phyloP scores from a whole-genome alignment of 1,140 invertebrate genomes.

The Temnothorax nylanderi region DNA sequence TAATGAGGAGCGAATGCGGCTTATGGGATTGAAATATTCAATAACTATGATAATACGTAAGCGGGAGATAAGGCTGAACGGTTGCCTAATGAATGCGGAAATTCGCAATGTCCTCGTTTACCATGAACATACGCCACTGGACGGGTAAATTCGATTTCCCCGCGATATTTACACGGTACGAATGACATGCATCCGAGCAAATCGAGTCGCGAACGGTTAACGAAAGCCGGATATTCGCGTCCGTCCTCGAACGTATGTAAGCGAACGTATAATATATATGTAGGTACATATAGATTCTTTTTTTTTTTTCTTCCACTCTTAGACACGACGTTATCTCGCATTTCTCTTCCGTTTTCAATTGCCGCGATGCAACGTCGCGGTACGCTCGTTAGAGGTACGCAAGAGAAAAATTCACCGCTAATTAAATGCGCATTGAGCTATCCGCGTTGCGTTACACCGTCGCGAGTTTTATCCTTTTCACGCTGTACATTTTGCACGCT shows the following conservation, averaged over 20 bases:
- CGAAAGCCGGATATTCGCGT: slow-evolving; percentile 42
- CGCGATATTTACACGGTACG: slow-evolving; percentile 38
- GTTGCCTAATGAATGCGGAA: slow-evolving; percentile 2
- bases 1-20: not conserved
- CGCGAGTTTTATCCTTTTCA: slow-evolving; percentile 12
- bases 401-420: slow-evolving; percentile 35
- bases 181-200: slow-evolving; percentile 23
- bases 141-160: slow-evolving; percentile 35
- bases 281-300: no score
- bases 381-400: slow-evolving; percentile 3
- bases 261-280: not conserved
- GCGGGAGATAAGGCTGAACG: slow-evolving; percentile 10
- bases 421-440: slow-evolving; percentile 41
- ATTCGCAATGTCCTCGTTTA: slow-evolving; percentile 30
- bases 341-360: slow-evolving; percentile 49
- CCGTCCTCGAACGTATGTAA: not conserved
- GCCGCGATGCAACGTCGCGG: not conserved
- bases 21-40: slow-evolving; percentile 20
- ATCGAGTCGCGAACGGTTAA: slow-evolving; percentile 36
- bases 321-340: slow-evolving; percentile 18
- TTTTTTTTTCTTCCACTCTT: slow-evolving; percentile 39
- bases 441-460: not conserved
- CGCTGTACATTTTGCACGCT: not conserved
- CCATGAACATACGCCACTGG: slow-evolving; percentile 6
- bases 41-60: not conserved